Evolutionary conservation across 2,113 vertebrate genomes (phyloP), one percentile per base, ranked within the genome.

Genomic region (Nanorana parkeri): DNA sequence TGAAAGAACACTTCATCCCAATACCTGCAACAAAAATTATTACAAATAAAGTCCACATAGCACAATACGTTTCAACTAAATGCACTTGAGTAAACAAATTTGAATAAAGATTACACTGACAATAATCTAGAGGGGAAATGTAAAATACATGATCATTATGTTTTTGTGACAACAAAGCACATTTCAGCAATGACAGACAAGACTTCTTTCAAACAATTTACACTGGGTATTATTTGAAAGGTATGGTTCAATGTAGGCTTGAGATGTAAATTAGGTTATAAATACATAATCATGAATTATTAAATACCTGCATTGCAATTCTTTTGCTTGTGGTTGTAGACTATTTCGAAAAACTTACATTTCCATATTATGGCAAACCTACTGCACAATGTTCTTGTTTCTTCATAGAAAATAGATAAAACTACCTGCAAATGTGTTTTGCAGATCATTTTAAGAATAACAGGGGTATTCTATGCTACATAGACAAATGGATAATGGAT

Each of bases 51-150:
- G 63, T 17, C 24, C 76, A 66, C 23, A 54, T 41, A 65, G 76
- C 64, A 66, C 63, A 78, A 78, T 77, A 65, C 20, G 24, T 78
- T 78, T 78, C 51, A 36, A 66, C 63, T 29, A 66, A 78, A 64
- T 19, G 29, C 74, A 20, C 23, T 67, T 66, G 19, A 66, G 51
- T 66, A 66, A 65, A 67, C 20, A n/a, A n/a, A n/a, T n/a, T n/a
- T n/a, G n/a, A 47, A 72, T 17, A 28, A 55, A 23, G 52, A 71
- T 15, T 71, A 54, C 68, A 54, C 17, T 54, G 47, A 72, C 55
- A 55, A 78, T 47, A 16, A 78, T 67, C 61, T 67, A 54, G 23
- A 8, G 61, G 47, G 47, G n/a, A 29, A 52, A 77, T 65, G 65
- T n/a, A 5, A 64, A 28, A 52, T 51, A 36, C 21, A 41, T 17